Evolutionary conservation across 1,140 invertebrate species (phyloP), one percentile per base, ranked within the genome.

Genomic region (Penaeus vannamei): DNA sequence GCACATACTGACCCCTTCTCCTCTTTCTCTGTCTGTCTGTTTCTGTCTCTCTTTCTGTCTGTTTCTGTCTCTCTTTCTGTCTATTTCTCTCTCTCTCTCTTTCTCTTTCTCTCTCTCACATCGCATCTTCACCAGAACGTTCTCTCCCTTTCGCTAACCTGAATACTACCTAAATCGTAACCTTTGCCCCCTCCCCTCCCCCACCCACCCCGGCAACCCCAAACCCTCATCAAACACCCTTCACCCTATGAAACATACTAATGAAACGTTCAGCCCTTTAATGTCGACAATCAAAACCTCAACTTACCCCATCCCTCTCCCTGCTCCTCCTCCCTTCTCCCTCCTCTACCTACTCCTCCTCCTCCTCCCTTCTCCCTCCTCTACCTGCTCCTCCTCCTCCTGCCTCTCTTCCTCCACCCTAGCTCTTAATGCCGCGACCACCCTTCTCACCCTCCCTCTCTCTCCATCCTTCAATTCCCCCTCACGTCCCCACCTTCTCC

Each of bases 261-360:
- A 53, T 53, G 53, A 53, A 53, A 53, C 53, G 53, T 84, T 84
- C 36, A n/a, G 60, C 42, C 22, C 46, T 81, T 81, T 81, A 81
- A 81, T 81, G 46, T 59, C 79, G 46, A 53, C 60, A 46, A 53
- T 81, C 46, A 81, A 81, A 81, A 26, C 79, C 53, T 59, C 77
- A 26, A 23, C 77, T 36, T 23, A 80, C 84, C 66, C 59, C 23
- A 64, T 60, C 32, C 84, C 29, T 32, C 59, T 14, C 12, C 36
- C 36, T 36, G 22, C 64, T 76, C 32, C 66, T 23, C 64, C 36
- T 23, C 66, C 84, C 69, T 59, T 42, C 66, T 61, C 19, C 36
- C 64, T 8, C 66, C 36, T 22, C 46, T 14, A 8, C 26, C 62
- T 22, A 23, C 22, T 22, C 59, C 60, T 29, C 85, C 20, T n/a